These are phyloP conservation scores for Pelobates fuscus DNA, from an alignment of 2,113 vertebrate species.

Conservation along the genomic window DNA sequence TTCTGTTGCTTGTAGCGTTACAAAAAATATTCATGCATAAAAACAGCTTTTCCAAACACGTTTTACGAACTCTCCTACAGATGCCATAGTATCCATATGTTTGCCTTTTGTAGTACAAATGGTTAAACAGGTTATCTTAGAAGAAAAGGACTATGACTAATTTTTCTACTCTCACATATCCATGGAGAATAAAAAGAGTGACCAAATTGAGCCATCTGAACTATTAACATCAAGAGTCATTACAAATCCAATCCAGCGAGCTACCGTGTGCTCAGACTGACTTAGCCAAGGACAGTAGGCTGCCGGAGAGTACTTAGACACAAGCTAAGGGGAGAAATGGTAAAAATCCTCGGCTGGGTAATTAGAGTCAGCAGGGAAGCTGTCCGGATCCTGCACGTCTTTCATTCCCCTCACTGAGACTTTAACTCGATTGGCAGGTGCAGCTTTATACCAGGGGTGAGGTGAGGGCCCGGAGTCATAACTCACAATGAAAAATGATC, in stretches of 20 bases:
- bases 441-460: slow-evolving; percentile 67
- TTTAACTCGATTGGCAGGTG: slow-evolving; percentile 70
- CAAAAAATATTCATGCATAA: too few species aligned
- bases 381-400: slow-evolving; percentile 62
- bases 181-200: slow-evolving; percentile 55
- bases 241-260: slow-evolving; percentile 70
- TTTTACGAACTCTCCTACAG: too few species aligned
- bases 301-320: slow-evolving; percentile 52
- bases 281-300: slow-evolving; percentile 67
- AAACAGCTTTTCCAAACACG: too few species aligned
- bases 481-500: slow-evolving; percentile 70
- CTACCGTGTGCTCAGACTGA: slow-evolving; percentile 66
- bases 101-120: too few species aligned
- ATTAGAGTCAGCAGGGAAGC: slow-evolving; percentile 77
- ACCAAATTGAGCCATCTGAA: slow-evolving; percentile 67
- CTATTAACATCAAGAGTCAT: slow-evolving; percentile 80
- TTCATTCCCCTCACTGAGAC: slow-evolving; percentile 67
- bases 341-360: slow-evolving; percentile 71
- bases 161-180: slow-evolving; percentile 73
- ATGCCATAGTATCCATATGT: too few species aligned
- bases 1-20: too few species aligned
- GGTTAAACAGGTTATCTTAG: slow-evolving; percentile 58
- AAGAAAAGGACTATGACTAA: slow-evolving; percentile 65
- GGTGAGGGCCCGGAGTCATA: slow-evolving; percentile 64
- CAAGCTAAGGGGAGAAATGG: slow-evolving; percentile 65